These are phyloP conservation scores for Eurosta solidaginis DNA, from an alignment of 1,140 invertebrate genomes.

Conservation along the genomic window DNA sequence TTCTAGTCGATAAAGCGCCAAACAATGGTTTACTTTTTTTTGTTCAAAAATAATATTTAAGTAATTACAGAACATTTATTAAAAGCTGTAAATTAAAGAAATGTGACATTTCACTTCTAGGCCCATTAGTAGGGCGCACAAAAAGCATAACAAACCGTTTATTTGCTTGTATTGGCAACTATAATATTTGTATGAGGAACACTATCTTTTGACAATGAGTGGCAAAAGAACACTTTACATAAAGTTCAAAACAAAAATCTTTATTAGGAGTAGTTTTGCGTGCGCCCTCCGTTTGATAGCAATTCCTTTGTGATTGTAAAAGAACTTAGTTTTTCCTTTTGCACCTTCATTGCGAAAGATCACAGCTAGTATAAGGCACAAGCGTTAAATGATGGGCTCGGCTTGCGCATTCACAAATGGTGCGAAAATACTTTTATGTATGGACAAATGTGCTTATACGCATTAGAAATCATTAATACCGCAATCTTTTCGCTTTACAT, in stretches of 20 bases:
- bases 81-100: constrained; percentile 10
- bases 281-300: too few relatives aligned
- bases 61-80: background rate
- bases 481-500: background rate
- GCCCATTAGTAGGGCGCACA: background rate
- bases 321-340: too few relatives aligned
- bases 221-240: background rate
- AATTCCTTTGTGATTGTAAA: too few relatives aligned
- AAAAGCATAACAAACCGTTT: background rate
- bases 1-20: background rate
- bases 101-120: background rate
- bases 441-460: background rate
- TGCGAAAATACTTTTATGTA: background rate
- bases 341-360: too few relatives aligned
- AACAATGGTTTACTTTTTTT: background rate
- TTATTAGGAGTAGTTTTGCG: too few relatives aligned
- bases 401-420: background rate
- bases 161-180: too few relatives aligned
- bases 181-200: too few relatives aligned
- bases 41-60: background rate
- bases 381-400: background rate
- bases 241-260: too few relatives aligned
- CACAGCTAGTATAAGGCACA: background rate
- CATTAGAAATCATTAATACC: too few relatives aligned
- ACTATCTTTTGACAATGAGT: background rate